Conservation (phyloP, 1,140 invertebrate species). For the Lordiphosa stackelbergi region DNA sequence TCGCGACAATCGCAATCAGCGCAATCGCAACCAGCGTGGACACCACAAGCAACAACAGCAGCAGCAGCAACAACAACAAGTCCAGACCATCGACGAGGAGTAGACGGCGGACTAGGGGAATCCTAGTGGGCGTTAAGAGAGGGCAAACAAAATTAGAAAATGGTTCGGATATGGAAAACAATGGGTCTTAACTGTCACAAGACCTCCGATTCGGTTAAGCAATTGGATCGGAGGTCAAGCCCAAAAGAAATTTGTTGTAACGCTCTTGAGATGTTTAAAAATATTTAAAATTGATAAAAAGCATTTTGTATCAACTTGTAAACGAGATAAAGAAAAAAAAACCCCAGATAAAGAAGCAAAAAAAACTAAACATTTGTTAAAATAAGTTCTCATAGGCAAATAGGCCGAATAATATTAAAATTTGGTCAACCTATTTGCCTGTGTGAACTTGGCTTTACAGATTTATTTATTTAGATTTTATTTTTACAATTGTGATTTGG, state of each 20-base stretch:
- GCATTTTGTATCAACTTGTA: slow-evolving; percentile 58
- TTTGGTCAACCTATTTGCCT: no score
- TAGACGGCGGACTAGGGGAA: slow-evolving; percentile 32
- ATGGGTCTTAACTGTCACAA: slow-evolving; percentile 26
- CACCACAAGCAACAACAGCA: slow-evolving; percentile 68
- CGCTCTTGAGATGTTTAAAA: slow-evolving; percentile 49
- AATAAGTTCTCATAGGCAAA: no score
- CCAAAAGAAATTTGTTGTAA: slow-evolving; percentile 52
- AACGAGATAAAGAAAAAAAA: slow-evolving; percentile 23
- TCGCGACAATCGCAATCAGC: slow-evolving; percentile 67
- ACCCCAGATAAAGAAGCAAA: slow-evolving; percentile 8
- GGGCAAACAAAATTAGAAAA: slow-evolving; percentile 24
- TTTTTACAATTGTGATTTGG: no score
- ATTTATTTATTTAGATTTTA: no score
- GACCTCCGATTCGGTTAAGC: slow-evolving; percentile 50
- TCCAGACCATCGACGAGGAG: slow-evolving; percentile 70
- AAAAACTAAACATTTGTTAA: neutral
- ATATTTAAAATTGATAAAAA: slow-evolving; percentile 35
- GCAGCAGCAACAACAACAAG: slow-evolving; percentile 63
- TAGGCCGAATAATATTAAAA: no score
- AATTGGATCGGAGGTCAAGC: slow-evolving; percentile 57
- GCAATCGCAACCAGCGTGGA: slow-evolving; percentile 66
- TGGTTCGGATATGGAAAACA: slow-evolving; percentile 28
- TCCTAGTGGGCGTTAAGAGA: no score
- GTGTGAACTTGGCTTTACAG: no score